A percentile compares a stretch with the other conserved stretches of the same genome.
Conservation (phyloP, 2,888 invertebrate species). For the Harpalus rufipes region DNA sequence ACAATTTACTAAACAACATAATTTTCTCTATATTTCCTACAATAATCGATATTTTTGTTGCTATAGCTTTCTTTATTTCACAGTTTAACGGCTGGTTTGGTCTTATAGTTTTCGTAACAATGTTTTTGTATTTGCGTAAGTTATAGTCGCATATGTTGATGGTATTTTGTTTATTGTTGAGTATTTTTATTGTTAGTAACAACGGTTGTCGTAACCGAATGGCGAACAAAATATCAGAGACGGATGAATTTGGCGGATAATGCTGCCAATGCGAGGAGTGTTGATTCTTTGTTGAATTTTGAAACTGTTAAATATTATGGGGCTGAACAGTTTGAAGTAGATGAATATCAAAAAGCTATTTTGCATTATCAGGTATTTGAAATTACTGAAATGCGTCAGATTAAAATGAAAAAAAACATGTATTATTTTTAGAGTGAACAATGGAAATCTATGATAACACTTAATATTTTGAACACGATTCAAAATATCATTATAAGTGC, state of each 20-base stretch:
- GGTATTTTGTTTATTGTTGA: not conserved
- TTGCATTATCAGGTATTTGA: conserved; percentile 86
- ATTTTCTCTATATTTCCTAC: conserved; percentile 96
- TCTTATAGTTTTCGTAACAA: conserved; percentile 94
- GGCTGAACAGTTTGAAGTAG: conserved; percentile 94
- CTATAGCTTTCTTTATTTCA: conserved; percentile 91
- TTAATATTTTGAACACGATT: conserved; percentile 93
- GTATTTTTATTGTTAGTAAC: conserved; percentile 81
- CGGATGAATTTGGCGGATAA: conserved; percentile 97
- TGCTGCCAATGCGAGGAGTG: conserved; percentile 92
- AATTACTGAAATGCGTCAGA: not conserved
- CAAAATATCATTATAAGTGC: conserved; percentile 94
- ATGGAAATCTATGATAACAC: conserved; percentile 90
- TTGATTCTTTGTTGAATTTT: conserved; percentile 97
- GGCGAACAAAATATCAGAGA: conserved; percentile 97
- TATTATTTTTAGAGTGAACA: conserved; percentile 86
- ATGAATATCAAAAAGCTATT: conserved; percentile 91
- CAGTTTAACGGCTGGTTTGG: conserved; percentile 97
- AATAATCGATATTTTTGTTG: conserved; percentile 93
- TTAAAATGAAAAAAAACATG: not conserved
- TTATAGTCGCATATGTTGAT: conserved; percentile 1
- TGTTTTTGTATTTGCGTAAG: conserved; percentile 94
- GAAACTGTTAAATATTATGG: conserved; percentile 99
- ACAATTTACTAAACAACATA: conserved; percentile 94
- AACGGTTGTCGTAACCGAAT: conserved; percentile 96